Evolutionary conservation across 2,797 vertebrate genomes (phyloP).

Genomic region (Hippoglossus hippoglossus): DNA sequence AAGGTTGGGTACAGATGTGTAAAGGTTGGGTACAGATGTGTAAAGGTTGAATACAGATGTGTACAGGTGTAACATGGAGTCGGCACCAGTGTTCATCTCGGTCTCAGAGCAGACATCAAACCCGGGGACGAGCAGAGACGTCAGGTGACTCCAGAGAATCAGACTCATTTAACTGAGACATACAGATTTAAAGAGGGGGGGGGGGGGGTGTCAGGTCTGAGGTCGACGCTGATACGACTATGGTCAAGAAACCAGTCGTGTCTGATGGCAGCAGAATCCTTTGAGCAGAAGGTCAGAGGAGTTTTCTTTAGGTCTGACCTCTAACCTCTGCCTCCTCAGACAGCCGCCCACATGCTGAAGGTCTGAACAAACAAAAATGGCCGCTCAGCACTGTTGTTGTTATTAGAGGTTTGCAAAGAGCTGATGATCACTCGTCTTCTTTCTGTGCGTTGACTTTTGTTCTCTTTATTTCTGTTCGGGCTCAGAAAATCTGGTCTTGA

Average conservation of each 20-base stretch:
- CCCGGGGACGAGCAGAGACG: too few species aligned
- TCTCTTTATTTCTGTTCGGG: background rate
- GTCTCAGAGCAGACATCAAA: too few species aligned
- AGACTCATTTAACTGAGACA: too few species aligned
- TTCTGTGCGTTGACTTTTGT: background rate
- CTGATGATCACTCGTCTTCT: constrained; percentile 8
- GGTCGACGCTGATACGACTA: constrained; percentile 43
- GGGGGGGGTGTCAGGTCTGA: background rate
- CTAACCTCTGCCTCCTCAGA: constrained; percentile 47
- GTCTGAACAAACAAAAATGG: constrained; percentile 45
- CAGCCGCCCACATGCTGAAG: constrained; percentile 18
- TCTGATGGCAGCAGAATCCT: constrained; percentile 54
- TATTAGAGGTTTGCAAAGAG: constrained; percentile 7
- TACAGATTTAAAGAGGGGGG: background rate
- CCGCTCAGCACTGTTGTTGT: constrained; percentile 50
- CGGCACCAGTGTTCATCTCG: too few species aligned
- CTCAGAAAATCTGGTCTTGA: too few species aligned
- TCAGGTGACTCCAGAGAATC: too few species aligned
- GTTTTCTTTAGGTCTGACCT: constrained; percentile 63
- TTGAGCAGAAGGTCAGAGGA: constrained; percentile 61
- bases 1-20: too few species aligned
- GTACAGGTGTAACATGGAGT: too few species aligned
- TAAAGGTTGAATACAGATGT: too few species aligned
- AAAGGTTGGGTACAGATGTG: too few species aligned
- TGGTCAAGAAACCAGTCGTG: constrained; percentile 32